Conservation (phyloP, 2,888 invertebrate species). For the Syrista parreyssii region DNA sequence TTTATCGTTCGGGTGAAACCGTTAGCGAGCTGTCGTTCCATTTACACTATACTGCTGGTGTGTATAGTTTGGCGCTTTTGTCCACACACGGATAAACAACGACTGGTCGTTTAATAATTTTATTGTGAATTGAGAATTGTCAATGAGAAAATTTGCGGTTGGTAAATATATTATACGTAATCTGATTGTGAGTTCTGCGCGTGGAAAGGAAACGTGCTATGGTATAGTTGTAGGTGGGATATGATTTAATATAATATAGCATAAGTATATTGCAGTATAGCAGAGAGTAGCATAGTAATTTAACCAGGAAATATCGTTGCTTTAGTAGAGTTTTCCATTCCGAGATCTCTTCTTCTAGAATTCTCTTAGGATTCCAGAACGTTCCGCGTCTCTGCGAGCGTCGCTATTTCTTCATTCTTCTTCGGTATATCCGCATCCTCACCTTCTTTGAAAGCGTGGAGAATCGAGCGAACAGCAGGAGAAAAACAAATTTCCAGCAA, state of each 20-base stretch:
- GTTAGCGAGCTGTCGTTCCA: not conserved
- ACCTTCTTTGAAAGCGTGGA: not conserved
- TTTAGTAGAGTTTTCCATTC: not conserved
- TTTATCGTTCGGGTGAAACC: not conserved
- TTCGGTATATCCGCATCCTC: not conserved
- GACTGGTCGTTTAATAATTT: not conserved
- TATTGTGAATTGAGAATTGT: not conserved
- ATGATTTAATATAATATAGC: not conserved
- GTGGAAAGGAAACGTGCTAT: not conserved
- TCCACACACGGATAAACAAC: not conserved
- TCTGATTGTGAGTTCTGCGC: not conserved
- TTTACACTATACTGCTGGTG: not conserved
- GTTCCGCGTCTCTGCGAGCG: not conserved
- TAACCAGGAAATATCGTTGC: not conserved
- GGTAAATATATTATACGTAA: not conserved
- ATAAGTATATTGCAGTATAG: not conserved
- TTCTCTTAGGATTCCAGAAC: not conserved
- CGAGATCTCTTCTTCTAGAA: not conserved
- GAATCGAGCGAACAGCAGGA: not conserved
- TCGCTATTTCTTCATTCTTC: not conserved
- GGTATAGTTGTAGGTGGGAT: not conserved
- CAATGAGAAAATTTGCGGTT: not conserved
- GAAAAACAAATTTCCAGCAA: conserved; percentile 10
- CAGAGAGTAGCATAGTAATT: not conserved
- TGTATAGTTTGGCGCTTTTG: not conserved